Percentiles rank a stretch among this genome's conserved stretches.
phyloP scores from a whole-genome alignment of 2,113 vertebrate genomes.

The Strix uralensis region DNA sequence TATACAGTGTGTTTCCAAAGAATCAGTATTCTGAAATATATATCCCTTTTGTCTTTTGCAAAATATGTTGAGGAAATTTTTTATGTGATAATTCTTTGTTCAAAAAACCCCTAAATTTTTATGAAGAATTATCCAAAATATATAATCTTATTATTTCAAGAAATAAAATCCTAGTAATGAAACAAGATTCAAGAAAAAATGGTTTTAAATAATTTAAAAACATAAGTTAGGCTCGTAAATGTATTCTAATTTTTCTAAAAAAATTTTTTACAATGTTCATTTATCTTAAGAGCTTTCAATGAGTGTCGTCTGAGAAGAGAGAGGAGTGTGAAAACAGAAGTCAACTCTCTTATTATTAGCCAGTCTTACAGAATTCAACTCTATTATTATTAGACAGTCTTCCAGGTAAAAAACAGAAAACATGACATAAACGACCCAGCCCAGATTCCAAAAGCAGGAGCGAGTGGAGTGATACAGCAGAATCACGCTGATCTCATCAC shows the following conservation, averaged over 20 bases:
- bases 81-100: neutral
- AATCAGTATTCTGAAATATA: neutral
- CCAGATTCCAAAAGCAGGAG: neutral
- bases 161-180: neutral
- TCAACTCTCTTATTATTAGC: neutral
- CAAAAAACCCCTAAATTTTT: neutral
- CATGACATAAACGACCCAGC: neutral
- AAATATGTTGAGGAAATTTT: neutral
- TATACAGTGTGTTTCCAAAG: neutral
- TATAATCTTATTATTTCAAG: neutral
- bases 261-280: neutral
- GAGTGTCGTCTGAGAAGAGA: neutral
- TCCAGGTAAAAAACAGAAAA: neutral
- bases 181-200: neutral
- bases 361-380: neutral
- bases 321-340: neutral
- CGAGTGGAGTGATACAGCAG: fast-evolving
- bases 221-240: neutral
- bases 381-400: neutral
- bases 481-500: neutral
- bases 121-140: neutral
- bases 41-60: neutral
- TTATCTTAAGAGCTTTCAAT: neutral
- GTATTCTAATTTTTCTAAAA: neutral
- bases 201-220: neutral